Percentiles rank a stretch among this genome's conserved stretches.
Evolutionary conservation across 1,140 invertebrate species (phyloP).

Genomic region (Matsumurasca onukii): DNA sequence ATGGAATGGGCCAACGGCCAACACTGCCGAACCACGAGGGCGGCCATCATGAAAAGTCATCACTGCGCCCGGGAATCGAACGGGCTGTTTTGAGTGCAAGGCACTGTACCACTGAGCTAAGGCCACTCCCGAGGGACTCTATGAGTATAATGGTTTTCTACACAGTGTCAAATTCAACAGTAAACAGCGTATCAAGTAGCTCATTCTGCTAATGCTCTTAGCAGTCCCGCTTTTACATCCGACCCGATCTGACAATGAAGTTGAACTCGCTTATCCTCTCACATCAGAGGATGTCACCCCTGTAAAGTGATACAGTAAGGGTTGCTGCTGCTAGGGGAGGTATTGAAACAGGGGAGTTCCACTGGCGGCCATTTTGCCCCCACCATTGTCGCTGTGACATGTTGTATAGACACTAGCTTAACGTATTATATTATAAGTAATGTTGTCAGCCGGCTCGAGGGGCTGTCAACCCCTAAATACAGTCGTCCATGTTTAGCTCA

Average conservation of each 20-base stretch:
- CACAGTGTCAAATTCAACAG: too few relatives aligned
- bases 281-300: constrained; percentile 7
- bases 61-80: too few relatives aligned
- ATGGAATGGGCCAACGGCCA: too few relatives aligned
- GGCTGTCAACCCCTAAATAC: not conserved
- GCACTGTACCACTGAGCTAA: too few relatives aligned
- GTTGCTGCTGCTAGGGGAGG: constrained; percentile 2
- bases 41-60: too few relatives aligned
- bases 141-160: too few relatives aligned
- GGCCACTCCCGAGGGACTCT: too few relatives aligned
- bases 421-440: constrained; percentile 23
- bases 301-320: constrained; percentile 20
- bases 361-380: not conserved
- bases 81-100: too few relatives aligned
- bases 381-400: not conserved
- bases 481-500: too few relatives aligned
- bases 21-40: too few relatives aligned
- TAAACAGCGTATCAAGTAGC: not conserved
- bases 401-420: constrained; percentile 17
- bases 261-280: constrained; percentile 7
- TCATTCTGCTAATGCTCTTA: not conserved
- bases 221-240: not conserved
- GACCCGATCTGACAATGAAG: constrained; percentile 6
- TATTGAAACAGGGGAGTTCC: not conserved
- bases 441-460: not conserved